Conservation (phyloP, 2,797 vertebrate species). For the Meda fulgida region DNA sequence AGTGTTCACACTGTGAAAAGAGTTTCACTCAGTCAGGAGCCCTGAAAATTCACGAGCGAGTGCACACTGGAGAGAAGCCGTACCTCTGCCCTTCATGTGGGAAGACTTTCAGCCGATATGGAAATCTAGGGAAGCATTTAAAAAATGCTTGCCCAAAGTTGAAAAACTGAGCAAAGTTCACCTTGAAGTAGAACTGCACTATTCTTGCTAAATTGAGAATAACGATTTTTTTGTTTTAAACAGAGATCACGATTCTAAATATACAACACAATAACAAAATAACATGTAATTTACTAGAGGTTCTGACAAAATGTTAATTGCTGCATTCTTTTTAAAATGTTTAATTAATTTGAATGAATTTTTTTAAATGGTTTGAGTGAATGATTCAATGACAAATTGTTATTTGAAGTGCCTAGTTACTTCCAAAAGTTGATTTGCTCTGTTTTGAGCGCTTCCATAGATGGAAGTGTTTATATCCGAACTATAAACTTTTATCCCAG, state of each 20-base stretch:
- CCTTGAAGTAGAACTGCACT: not conserved
- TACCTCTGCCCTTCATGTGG: slow-evolving; percentile 18
- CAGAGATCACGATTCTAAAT: not conserved
- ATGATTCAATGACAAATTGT: not conserved
- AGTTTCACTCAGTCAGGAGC: slow-evolving; percentile 20
- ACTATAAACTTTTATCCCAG: not conserved
- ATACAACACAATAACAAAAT: not conserved
- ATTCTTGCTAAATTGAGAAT: not conserved
- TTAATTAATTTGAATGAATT: not conserved
- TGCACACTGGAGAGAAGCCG: slow-evolving; percentile 12
- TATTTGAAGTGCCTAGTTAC: not conserved
- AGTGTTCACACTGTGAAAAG: slow-evolving; percentile 4
- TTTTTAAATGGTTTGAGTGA: too few relatives aligned
- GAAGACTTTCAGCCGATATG: slow-evolving; percentile 21
- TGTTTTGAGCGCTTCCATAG: not conserved
- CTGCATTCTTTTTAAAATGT: not conserved
- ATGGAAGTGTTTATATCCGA: not conserved
- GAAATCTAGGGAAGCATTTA: slow-evolving; percentile 13
- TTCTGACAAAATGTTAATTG: not conserved
- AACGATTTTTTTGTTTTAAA: not conserved
- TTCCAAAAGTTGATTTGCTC: not conserved
- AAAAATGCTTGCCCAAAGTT: slow-evolving; percentile 25
- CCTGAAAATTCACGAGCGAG: not conserved
- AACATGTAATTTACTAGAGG: not conserved
- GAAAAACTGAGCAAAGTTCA: not conserved